Percentiles rank a stretch among this genome's conserved stretches.
Evolutionary conservation across 92 coral and sea anemone species (phyloP).

Genomic region (Porites cylindrica): DNA sequence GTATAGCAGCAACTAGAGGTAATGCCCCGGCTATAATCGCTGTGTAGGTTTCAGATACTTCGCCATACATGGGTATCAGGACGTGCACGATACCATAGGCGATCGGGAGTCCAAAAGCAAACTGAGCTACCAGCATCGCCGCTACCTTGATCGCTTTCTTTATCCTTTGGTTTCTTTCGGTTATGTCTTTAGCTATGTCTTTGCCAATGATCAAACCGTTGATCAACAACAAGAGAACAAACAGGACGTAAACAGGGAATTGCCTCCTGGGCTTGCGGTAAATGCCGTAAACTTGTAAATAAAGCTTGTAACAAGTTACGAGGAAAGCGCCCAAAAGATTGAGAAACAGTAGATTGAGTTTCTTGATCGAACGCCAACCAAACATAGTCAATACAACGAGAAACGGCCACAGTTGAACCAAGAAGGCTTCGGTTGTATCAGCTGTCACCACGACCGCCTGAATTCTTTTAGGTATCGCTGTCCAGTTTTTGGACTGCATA

Average conservation of each 20-base stretch:
- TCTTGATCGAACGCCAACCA: slow-evolving; percentile 57
- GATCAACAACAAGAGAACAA: slow-evolving; percentile 35
- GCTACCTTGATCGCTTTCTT: slow-evolving; percentile 31
- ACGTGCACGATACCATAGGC: slow-evolving; percentile 6
- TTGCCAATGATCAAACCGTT: slow-evolving; percentile 59
- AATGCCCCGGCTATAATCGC: slow-evolving; percentile 7
- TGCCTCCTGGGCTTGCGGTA: slow-evolving; percentile 63
- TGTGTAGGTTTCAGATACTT: not conserved
- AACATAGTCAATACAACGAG: slow-evolving; percentile 37
- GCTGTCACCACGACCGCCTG: slow-evolving; percentile 57
- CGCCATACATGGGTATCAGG: slow-evolving; percentile 6
- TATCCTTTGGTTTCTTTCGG: not conserved
- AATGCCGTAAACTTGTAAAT: slow-evolving; percentile 52
- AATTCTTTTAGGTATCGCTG: slow-evolving; percentile 36
- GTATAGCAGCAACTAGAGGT: slow-evolving; percentile 49
- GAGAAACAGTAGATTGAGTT: slow-evolving; percentile 52
- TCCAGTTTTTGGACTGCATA: slow-evolving; percentile 7
- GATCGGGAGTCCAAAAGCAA: slow-evolving; percentile 47
- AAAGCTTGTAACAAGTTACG: slow-evolving; percentile 59
- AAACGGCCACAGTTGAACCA: slow-evolving; percentile 61
- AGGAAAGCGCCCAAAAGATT: slow-evolving; percentile 64
- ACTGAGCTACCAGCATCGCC: slow-evolving; percentile 46
- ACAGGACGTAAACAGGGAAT: slow-evolving; percentile 51
- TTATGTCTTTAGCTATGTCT: slow-evolving; percentile 6
- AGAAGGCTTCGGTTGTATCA: slow-evolving; percentile 46